phyloP scores from a whole-genome alignment of 2,797 vertebrate genomes.

The Thalassophryne amazonica region DNA sequence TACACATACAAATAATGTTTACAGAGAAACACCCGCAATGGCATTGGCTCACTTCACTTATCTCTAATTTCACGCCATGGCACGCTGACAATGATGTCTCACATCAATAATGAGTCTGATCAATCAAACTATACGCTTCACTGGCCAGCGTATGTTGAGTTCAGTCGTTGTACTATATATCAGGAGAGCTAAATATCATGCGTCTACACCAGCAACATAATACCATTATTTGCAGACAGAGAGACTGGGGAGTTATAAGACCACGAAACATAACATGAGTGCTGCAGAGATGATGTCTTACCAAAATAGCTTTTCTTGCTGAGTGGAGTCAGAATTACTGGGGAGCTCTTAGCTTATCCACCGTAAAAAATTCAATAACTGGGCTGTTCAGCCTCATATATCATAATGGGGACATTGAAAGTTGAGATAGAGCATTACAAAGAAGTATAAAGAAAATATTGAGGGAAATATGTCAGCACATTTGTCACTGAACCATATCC shows the following conservation, averaged over 20 bases:
- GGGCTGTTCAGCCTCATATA: constrained; percentile 54
- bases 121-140: constrained; percentile 26
- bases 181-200: constrained; percentile 65
- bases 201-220: constrained; percentile 64
- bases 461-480: constrained; percentile 50
- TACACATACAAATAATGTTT: constrained; percentile 79
- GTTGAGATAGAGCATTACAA: constrained; percentile 64
- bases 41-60: constrained; percentile 49
- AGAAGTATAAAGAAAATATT: constrained; percentile 70
- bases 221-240: constrained; percentile 56
- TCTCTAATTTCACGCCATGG: constrained; percentile 51
- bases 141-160: constrained; percentile 16
- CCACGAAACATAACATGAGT: constrained; percentile 41
- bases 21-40: constrained; percentile 63
- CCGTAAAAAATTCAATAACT: constrained; percentile 51
- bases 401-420: constrained; percentile 56
- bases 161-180: constrained; percentile 36
- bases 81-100: constrained; percentile 48
- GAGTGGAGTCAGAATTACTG: constrained; percentile 37
- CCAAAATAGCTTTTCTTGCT: constrained; percentile 47
- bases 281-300: constrained; percentile 48
- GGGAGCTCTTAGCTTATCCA: constrained; percentile 43
- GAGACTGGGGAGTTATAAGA: constrained; percentile 43
- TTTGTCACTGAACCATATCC: constrained; percentile 57
- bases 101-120: constrained; percentile 41